Evolutionary conservation across 2,113 vertebrate species (phyloP), one percentile per base, ranked within the genome.

Genomic region (Phyllostomus hastatus): DNA sequence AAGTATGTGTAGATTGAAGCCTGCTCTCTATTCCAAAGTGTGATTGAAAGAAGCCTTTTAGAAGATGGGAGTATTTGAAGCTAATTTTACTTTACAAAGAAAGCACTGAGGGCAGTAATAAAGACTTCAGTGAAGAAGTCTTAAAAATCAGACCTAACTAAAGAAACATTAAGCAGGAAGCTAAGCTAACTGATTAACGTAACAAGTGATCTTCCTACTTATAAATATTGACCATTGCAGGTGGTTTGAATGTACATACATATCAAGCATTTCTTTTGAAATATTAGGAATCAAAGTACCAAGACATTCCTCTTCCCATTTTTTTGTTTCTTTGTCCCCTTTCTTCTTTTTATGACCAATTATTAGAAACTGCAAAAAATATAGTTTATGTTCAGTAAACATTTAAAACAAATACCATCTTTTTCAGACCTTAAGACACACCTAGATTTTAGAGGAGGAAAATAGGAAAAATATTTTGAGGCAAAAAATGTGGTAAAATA

Each of bases 1-100:
- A n/a, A 31, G 7, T 69, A 28, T 35, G 33, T 70, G n/a, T 3
- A 69, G 10, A 85, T 54, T 90, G 7, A 95, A 81, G 52, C 92
- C 33, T 88, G 2, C 46, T 95, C 35, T 72, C 41, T 79, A 33
- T 89, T 91, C 12, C 35, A 22, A 73, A 72, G 35, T 82, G 16
- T 50, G 9, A 81, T 11, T 94, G 19, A 69, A 85, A 64, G 41
- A 85, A 91, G 73, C 5, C 31, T 82, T 87, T 43, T 79, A 91
- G 41, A 79, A 81, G 24, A 48, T 35, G 0, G 33, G 28, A 6
- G 7, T 64, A 31, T 82, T 93, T 67, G 22, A 94, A 84, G 15
- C 10, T 59, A 95, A 90, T 89, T 96, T 95, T 78, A 86, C 31
- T 86, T 75, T 59, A 66, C 38, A 66, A 85, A 94, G n/a, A 91